Evolutionary conservation across 2,888 invertebrate species (phyloP).

Genomic region (Sinotaia quadrata): DNA sequence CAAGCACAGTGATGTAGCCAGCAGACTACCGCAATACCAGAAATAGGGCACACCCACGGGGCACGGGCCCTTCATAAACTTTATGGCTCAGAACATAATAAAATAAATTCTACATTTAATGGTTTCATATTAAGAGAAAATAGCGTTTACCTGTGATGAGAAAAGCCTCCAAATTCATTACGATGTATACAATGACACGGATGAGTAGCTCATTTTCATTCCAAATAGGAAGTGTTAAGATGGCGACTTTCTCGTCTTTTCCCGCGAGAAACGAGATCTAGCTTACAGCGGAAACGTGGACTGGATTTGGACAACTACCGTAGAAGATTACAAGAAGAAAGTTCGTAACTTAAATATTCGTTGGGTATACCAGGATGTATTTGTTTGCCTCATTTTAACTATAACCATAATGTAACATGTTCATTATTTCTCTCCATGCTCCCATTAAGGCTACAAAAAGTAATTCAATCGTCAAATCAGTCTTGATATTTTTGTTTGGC

Average conservation of each 20-base stretch:
- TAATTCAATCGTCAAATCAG: too few species aligned
- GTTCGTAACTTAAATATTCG: too few species aligned
- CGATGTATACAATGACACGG: conserved; percentile 25
- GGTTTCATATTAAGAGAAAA: neutral
- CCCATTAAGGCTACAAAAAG: too few species aligned
- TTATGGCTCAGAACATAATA: neutral
- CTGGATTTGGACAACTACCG: neutral
- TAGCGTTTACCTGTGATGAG: conserved; percentile 15
- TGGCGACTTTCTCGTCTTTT: conserved; percentile 42
- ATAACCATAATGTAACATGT: too few species aligned
- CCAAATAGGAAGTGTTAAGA: conserved; percentile 45
- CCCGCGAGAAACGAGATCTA: conserved; percentile 29
- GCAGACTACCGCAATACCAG: conserved; percentile 13
- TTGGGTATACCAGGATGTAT: too few species aligned
- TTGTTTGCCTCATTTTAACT: too few species aligned
- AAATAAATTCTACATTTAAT: neutral
- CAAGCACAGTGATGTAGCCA: neutral
- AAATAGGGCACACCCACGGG: conserved; percentile 29
- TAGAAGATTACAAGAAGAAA: too few species aligned
- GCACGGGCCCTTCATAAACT: neutral
- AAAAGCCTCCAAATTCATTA: conserved; percentile 9
- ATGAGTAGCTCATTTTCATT: conserved; percentile 28
- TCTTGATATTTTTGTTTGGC: too few species aligned
- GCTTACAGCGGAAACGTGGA: neutral
- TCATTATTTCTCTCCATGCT: too few species aligned